These are phyloP conservation scores for Microcebus murinus DNA, from an alignment of 2,113 vertebrate genomes.

Conservation along the genomic window DNA sequence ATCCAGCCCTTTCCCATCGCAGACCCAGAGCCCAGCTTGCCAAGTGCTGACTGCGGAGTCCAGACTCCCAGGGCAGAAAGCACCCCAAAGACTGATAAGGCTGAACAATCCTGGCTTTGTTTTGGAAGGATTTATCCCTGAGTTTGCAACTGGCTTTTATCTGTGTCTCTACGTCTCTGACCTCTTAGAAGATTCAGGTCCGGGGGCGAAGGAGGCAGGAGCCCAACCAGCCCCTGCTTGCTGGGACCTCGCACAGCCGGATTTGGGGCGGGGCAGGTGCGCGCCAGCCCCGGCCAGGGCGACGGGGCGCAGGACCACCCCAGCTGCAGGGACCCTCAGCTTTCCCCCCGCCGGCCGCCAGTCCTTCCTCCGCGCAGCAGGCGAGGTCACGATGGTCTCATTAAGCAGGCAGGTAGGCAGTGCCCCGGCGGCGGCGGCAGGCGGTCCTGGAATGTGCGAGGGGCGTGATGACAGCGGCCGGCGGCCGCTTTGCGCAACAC, in stretches of 20 bases:
- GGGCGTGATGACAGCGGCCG: slow-evolving; percentile 83
- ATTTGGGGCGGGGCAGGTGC: neutral
- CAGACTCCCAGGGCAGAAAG: slow-evolving; percentile 58
- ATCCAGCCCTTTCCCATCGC: neutral
- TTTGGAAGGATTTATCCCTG: slow-evolving; percentile 73
- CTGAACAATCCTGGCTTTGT: slow-evolving; percentile 80
- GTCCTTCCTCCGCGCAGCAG: slow-evolving; percentile 11
- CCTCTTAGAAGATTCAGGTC: slow-evolving; percentile 15
- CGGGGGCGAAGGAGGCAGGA: neutral
- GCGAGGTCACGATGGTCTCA: slow-evolving; percentile 83
- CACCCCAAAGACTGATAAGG: slow-evolving; percentile 63
- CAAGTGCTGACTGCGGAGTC: neutral
- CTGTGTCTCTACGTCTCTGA: slow-evolving; percentile 73
- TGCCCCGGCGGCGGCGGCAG: slow-evolving; percentile 75
- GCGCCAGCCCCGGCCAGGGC: neutral
- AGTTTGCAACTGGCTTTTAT: slow-evolving; percentile 72
- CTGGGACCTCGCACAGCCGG: neutral
- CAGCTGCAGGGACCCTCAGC: neutral
- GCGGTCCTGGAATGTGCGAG: slow-evolving; percentile 84
- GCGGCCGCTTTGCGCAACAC: slow-evolving; percentile 85
- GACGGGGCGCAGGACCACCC: neutral
- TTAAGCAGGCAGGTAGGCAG: slow-evolving; percentile 86
- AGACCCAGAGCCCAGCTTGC: neutral
- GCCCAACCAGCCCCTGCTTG: neutral
- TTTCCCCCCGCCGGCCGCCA: neutral